A percentile compares a stretch with the other conserved stretches of the same genome.
These are phyloP conservation scores for Notechis scutatus DNA, from an alignment of 2,113 vertebrate species.

Conservation along the genomic window DNA sequence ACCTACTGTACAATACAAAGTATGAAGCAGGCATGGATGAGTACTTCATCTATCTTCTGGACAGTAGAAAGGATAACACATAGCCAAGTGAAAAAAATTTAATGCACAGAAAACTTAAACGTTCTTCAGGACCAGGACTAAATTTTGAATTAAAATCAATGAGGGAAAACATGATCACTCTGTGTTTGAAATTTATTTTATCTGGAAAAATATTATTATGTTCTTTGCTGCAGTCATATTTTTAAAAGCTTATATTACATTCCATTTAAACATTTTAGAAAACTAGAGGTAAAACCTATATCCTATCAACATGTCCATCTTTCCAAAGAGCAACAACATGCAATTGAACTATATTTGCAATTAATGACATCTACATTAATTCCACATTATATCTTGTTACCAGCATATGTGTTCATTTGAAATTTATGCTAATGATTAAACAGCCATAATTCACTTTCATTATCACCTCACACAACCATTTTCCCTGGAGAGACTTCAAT, in stretches of 20 bases:
- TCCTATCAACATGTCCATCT: not conserved
- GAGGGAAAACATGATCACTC: not conserved
- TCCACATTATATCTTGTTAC: conserved; percentile 12
- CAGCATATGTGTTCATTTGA: not conserved
- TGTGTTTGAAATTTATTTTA: not conserved
- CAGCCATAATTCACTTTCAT: not conserved
- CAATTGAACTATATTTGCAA: not conserved
- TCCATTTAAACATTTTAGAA: not conserved
- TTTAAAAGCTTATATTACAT: not conserved
- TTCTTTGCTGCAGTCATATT: not conserved
- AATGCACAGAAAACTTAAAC: not conserved
- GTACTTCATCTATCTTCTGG: not conserved
- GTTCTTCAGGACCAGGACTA: not conserved
- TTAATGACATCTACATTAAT: not conserved
- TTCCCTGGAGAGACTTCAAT: not conserved
- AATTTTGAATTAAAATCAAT: not conserved
- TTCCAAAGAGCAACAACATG: not conserved
- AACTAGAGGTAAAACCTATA: not conserved
- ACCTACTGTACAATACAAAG: not conserved
- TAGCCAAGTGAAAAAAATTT: not conserved
- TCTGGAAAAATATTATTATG: not conserved
- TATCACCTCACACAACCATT: not conserved
- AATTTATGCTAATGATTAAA: not conserved
- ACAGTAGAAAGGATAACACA: not conserved
- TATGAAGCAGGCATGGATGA: not conserved